Base-by-base conservation (phyloP, 2,888 invertebrate species). In the Stenurella melanura region DNA sequence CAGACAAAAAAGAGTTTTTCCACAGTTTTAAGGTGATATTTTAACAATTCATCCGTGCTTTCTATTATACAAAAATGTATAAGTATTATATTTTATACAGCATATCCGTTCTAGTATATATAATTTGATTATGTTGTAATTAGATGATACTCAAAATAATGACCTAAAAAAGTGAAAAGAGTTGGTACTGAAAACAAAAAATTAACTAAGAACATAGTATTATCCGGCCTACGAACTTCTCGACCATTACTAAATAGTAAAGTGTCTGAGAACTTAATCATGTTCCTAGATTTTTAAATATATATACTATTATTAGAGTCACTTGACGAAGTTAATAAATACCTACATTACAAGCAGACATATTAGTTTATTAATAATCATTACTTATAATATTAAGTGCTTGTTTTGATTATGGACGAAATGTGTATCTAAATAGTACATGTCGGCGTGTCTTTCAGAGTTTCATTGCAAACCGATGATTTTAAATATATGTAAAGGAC, bases 111-210 rank as follows among this genome's bases (percentile, higher is more conserved):
- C 50, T 50, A 1, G 0, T 50, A 17, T n/a, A 17, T 50, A 50
- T 50, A 50, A 50, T 50, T 50, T 50, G n/a, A 15, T n/a, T 50
- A 50, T 7, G 7, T 50, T 50, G 7, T 50, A 50, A 50, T 50
- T 50, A 50, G 50, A 2, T n/a, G n/a, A 50, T 50, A 4, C 15
- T 50, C 50, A n/a, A 42, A 42, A 11, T 42, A 42, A 42, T 42
- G 42, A 42, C 42, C 42, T 42, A 42, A 50, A 50, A 50, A 50
- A n/a, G 50, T 50, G 50, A 50, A 50, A 50, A n/a, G 50, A 50
- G n/a, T 50, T 50, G 50, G 15, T 50, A 0, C 5, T 50, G 4
- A 50, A 50, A n/a, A 50, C 15, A 50, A 50, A 50, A n/a, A 50
- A 11, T 6, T n/a, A 50, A 50, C n/a, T 50, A 50, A 50, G n/a